A percentile compares a stretch with the other conserved stretches of the same genome.
Conservation (phyloP, 2,797 vertebrate species). For the Rhodeus uyekii region DNA sequence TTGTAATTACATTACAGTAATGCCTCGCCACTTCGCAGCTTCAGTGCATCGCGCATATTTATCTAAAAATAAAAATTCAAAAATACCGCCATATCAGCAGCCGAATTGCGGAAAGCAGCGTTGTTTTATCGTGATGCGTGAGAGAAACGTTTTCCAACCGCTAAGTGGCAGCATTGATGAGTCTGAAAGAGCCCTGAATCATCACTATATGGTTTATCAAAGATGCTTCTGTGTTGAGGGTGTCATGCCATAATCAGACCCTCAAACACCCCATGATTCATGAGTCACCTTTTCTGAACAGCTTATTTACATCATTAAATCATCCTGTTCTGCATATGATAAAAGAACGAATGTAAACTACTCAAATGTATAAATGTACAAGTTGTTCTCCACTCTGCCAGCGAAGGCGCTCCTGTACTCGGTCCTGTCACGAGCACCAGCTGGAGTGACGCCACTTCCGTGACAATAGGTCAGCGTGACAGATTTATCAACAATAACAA, state of each 20-base stretch:
- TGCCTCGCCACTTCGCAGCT: no score
- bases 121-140: no score
- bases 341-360: background rate
- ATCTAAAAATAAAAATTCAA: no score
- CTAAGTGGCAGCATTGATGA: conserved; percentile 8
- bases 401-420: background rate
- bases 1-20: no score
- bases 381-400: background rate
- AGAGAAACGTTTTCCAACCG: background rate
- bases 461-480: conserved; percentile 65
- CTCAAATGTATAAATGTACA: background rate
- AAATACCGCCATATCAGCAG: no score
- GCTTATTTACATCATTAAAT: background rate
- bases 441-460: conserved; percentile 73
- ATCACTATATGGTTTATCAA: background rate
- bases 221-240: background rate
- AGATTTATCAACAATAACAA: conserved; percentile 74
- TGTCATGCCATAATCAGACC: background rate
- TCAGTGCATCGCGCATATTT: no score
- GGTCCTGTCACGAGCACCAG: background rate
- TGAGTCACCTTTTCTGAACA: background rate
- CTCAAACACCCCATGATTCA: background rate
- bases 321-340: background rate
- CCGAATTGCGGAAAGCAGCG: no score
- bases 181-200: background rate